phyloP scores from a whole-genome alignment of 1,140 invertebrate genomes.

The Drosophila malerkotliana region DNA sequence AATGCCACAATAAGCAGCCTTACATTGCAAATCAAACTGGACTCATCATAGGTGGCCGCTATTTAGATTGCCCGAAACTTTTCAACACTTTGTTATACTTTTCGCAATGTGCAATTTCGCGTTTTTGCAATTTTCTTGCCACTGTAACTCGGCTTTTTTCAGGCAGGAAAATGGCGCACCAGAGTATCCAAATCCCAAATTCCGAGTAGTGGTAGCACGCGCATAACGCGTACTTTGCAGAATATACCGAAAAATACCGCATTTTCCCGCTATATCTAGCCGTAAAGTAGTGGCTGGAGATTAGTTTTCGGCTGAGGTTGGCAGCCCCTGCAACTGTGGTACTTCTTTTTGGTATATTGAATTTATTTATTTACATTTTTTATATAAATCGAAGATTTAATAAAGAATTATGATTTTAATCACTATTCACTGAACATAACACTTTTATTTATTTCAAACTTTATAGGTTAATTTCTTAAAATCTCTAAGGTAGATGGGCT shows the following conservation, averaged over 20 bases:
- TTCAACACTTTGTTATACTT: slow-evolving; percentile 51
- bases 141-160: slow-evolving; percentile 68
- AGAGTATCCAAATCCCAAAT: slow-evolving; percentile 29
- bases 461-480: too few relatives aligned
- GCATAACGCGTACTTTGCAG: too few relatives aligned
- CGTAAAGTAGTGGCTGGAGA: neutral
- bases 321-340: neutral
- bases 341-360: neutral
- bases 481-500: too few relatives aligned
- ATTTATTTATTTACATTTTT: neutral
- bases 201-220: too few relatives aligned
- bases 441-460: too few relatives aligned
- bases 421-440: too few relatives aligned
- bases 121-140: slow-evolving; percentile 64
- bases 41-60: slow-evolving; percentile 18
- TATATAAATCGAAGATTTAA: neutral
- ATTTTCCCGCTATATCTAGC: neutral
- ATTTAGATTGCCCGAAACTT: slow-evolving; percentile 27
- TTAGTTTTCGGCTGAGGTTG: neutral
- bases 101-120: slow-evolving; percentile 60
- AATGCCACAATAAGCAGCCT: slow-evolving; percentile 54
- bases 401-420: neutral
- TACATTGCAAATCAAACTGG: slow-evolving; percentile 49
- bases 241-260: too few relatives aligned
- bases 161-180: slow-evolving; percentile 75